Base-by-base conservation (phyloP, 1,140 invertebrate species). In the Pogonus chalceus region DNA sequence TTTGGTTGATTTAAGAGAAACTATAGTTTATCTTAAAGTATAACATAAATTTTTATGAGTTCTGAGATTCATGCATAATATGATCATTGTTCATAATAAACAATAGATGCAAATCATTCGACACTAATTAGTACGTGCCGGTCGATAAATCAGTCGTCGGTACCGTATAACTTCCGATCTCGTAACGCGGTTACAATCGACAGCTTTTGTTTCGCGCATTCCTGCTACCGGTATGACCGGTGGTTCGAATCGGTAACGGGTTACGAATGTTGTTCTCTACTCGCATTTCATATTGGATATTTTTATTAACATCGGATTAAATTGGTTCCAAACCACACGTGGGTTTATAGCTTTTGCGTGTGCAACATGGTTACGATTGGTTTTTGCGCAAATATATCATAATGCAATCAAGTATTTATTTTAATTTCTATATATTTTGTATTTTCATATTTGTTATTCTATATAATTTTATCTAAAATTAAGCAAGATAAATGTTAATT, bases 121-220 rank as follows among this genome's bases (percentile, higher is more conserved):
- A 31, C 26, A 31, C 7, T 14, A 31, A 31, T 31, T 31, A 31
- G 26, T 31, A 14, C 26, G 26, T 14, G 26, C 4, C 26, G 14
- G 26, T 43, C 37, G 37, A 43, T 43, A 43, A 43, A 43, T 43
- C 37, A 43, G 37, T 43, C 37, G 7, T 7, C 37, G 37, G 37
- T 18, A n/a, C 37, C 3, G 18, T 16, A n/a, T n/a, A n/a, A 43
- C 37, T 12, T 43, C 37, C 18, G 37, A 43, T 10, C 4, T 43
- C 3, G 3, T 7, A 10, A 43, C 37, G 18, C 18, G 37, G 18
- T 43, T 43, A 10, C 18, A 7, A 43, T 12, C 18, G 37, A 31
- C 37, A 12, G 37, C 9, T 43, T 43, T 43, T 43, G 37, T 43
- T 43, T 31, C 26, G 37, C 18, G 37, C 37, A 43, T 43, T 9